phyloP scores from a whole-genome alignment of 2,113 vertebrate genomes.

The Centropus bengalensis region DNA sequence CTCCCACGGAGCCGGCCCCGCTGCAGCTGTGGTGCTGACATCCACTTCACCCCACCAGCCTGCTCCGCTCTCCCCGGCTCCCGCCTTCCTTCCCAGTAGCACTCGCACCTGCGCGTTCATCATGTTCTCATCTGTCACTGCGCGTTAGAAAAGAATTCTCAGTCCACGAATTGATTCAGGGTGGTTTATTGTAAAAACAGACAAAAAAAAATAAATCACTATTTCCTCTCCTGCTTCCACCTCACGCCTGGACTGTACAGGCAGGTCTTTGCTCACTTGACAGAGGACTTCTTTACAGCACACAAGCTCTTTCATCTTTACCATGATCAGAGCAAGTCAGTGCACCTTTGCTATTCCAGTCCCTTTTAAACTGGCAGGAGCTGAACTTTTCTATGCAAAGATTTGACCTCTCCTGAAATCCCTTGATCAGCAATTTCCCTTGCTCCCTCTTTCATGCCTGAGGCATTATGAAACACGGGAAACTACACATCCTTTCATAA shows the following conservation, averaged over 20 bases:
- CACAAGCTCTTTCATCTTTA: conserved; percentile 2
- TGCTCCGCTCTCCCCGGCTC: background rate
- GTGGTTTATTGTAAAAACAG: background rate
- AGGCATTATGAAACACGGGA: conserved; percentile 26
- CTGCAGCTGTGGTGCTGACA: accelerated
- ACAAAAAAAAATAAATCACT: background rate
- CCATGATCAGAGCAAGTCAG: conserved; percentile 9
- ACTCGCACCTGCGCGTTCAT: accelerated
- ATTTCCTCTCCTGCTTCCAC: background rate
- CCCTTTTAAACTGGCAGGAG: conserved; percentile 13
- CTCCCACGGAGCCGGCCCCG: background rate
- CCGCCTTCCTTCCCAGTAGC: background rate
- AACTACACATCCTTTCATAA: conserved; percentile 14
- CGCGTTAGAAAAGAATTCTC: background rate
- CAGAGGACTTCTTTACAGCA: background rate
- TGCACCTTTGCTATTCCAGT: conserved; percentile 11
- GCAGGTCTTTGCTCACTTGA: background rate
- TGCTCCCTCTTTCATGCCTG: background rate
- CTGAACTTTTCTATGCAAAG: conserved; percentile 50
- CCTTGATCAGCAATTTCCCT: conserved; percentile 62
- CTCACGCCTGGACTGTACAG: background rate
- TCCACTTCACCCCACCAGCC: accelerated
- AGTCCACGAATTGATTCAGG: background rate
- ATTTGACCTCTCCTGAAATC: conserved; percentile 39
- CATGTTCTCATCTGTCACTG: background rate